Evolutionary conservation across 2,888 invertebrate species (phyloP), one percentile per base, ranked within the genome.

Genomic region (Caenorhabditis angaria): DNA sequence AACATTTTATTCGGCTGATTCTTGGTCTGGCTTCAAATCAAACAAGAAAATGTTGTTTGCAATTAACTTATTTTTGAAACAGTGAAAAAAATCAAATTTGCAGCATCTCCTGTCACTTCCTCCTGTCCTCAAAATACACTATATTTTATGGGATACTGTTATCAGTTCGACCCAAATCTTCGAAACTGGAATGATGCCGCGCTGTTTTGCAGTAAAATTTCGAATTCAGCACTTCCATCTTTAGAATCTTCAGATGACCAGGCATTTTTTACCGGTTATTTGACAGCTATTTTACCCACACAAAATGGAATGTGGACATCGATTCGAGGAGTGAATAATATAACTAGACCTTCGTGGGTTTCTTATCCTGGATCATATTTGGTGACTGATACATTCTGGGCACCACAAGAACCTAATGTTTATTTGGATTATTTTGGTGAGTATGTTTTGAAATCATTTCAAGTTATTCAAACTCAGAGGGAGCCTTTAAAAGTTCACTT

Each of bases 401-500:
- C 76, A 12, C 61, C 70, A 0, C 67, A 70, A 27, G 78, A 81
- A 51, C 81, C 81, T 0, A 81, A 81, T 55, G 50, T 81, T 18
- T 79, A 73, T 56, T 61, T 73, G 12, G 72, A 77, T 61, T 79
- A 79, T 62, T 72, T 74, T 54, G 77, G 76, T 73, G 41, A 41
- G 51, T 32, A 32, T 32, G 32, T n/a, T n/a, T n/a, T n/a, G n/a
- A n/a, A n/a, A n/a, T 24, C 18, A n/a, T 54, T 54, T 10, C 14
- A 24, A 54, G 14, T 12, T 24, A 24, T 54, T 54, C 4, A 35
- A 35, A 14, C 14, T 6, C 14, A 10, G 6, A 35, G 14, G 35
- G 35, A 14, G 14, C 35, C 35, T n/a, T n/a, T n/a, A n/a, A n/a
- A n/a, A n/a, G n/a, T n/a, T n/a, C n/a, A n/a, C n/a, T n/a, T n/a